phyloP scores from a whole-genome alignment of 2,113 vertebrate genomes.

The Mustela nigripes region DNA sequence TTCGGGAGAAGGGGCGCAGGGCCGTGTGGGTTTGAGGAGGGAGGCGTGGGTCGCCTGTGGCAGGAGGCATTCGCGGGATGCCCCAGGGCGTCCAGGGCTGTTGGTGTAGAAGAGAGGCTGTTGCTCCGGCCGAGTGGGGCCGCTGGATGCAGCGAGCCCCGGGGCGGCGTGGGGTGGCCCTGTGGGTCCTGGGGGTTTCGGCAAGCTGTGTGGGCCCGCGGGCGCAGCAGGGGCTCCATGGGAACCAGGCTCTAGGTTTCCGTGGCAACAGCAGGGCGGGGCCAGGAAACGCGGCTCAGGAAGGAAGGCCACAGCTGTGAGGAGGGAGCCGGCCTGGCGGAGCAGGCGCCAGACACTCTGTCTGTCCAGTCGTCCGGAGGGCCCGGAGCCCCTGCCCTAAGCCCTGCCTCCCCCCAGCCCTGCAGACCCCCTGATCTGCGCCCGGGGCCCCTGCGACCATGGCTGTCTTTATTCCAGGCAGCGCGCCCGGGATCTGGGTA shows the following conservation, averaged over 20 bases:
- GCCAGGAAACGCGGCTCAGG: conserved; percentile 82
- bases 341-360: conserved; percentile 74
- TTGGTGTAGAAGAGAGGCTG: neutral
- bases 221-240: conserved; percentile 61
- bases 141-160: neutral
- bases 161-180: neutral
- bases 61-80: neutral
- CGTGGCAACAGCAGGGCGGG: conserved; percentile 69
- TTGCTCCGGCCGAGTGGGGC: neutral
- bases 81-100: no score
- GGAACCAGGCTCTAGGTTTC: conserved; percentile 72
- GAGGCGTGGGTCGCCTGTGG: neutral
- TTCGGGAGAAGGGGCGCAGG: neutral
- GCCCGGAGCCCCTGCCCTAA: conserved; percentile 30
- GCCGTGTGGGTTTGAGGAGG: neutral
- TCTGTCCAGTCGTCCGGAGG: conserved; percentile 67
- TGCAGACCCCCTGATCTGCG: neutral
- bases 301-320: conserved; percentile 79
- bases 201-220: neutral
- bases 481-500: rapidly evolving
- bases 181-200: neutral
- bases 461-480: neutral
- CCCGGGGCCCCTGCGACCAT: neutral
- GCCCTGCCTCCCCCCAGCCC: neutral
- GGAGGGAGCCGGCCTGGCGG: conserved; percentile 52